Base-by-base conservation (phyloP, 2,113 vertebrate genomes). In the Acanthisitta chloris region DNA sequence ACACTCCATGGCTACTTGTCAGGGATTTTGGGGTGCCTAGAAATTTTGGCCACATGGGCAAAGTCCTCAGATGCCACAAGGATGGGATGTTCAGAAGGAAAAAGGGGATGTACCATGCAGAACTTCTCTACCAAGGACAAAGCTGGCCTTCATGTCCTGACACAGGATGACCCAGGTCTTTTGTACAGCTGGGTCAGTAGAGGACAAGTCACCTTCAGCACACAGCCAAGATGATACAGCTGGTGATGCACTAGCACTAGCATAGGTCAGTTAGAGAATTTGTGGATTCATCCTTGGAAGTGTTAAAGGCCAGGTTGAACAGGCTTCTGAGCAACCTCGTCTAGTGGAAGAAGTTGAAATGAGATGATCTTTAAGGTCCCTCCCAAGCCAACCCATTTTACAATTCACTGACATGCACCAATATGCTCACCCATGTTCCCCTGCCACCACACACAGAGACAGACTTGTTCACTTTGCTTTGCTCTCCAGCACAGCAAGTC, bases 81-180 rank as follows among this genome's bases (percentile, higher is more conserved):
- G 8, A 65, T 6, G 4, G 24, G 48, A 67, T 13, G 26, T 40
- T 24, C 2, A 2, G 81, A 21, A 78, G 48, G 43, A 81, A 43
- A 76, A 84, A 71, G 29, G 7, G 10, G 4, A 45, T 9, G 24
- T 0, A 0, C 33, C 7, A 1, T 52, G 20, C 42, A 10, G 24
- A 89, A 14, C 6, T 36, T n/a, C 29, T 64, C 26, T 55, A 7
- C 3, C 26, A 74, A 71, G 55, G 24, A 51, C 17, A 67, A 71
- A 79, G 29, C 15, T 71, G 8, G 10, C 67, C 6, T 19, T 59
- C 42, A 20, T 58, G 14, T 64, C 9, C 57, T 59, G 38, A 38
- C 29, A 34, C 7, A 71, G 21, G 42, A 29, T 69, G 40, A 38
- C 2, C 8, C 54, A 69, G 26, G 8, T 0, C 3, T 48, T 84